Conservation (phyloP, 2,888 invertebrate genomes). For the Thymelicus lineola region DNA sequence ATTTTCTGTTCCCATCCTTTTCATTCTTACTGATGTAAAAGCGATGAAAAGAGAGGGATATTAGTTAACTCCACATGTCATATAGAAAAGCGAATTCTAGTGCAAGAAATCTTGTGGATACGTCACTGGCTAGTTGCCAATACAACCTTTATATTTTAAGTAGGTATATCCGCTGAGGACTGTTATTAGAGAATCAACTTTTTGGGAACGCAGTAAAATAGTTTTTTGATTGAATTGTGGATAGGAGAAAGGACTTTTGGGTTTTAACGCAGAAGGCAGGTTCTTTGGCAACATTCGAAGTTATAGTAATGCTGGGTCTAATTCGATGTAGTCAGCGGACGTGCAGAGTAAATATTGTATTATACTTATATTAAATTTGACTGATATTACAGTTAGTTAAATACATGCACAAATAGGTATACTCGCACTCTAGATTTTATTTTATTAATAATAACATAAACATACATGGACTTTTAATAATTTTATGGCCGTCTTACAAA, state of each 20-base stretch:
- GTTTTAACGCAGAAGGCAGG: constrained; percentile 46
- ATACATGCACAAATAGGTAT: too few relatives aligned
- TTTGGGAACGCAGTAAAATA: constrained; percentile 17
- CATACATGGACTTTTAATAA: too few relatives aligned
- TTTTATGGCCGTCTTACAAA: too few relatives aligned
- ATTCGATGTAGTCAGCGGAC: constrained; percentile 47
- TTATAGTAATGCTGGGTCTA: constrained; percentile 54
- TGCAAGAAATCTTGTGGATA: constrained; percentile 47
- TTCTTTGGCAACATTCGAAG: constrained; percentile 54
- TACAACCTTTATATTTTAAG: constrained; percentile 41
- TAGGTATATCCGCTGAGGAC: constrained; percentile 40
- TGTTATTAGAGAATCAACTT: constrained; percentile 27
- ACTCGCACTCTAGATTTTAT: too few relatives aligned
- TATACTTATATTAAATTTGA: constrained; percentile 30
- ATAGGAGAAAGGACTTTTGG: constrained; percentile 32
- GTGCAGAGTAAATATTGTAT: constrained; percentile 46
- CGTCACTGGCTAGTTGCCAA: constrained; percentile 48
- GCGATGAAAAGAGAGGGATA: constrained; percentile 13
- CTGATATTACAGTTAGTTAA: not conserved
- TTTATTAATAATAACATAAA: too few relatives aligned
- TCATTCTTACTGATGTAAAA: constrained; percentile 16
- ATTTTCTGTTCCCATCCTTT: not conserved
- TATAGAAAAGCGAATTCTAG: constrained; percentile 44
- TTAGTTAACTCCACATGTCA: constrained; percentile 28
- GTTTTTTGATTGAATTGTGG: not conserved